These are phyloP conservation scores for Danio rerio DNA, from an alignment of 2,113 vertebrate genomes.

Conservation along the genomic window DNA sequence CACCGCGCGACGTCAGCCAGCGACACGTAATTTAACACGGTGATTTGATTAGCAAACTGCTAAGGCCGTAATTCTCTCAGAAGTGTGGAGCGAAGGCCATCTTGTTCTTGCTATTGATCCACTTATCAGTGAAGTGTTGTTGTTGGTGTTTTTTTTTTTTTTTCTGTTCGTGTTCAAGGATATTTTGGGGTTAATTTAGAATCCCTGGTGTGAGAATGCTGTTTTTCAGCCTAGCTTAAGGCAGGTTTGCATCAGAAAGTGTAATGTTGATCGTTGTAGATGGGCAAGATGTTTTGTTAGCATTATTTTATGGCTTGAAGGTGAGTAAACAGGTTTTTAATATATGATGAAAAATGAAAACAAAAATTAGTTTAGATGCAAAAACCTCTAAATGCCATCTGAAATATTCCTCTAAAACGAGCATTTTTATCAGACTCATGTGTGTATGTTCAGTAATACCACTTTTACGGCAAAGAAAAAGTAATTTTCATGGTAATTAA, in stretches of 20 bases:
- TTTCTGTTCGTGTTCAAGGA: constrained; percentile 68
- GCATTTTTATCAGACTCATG: too few species aligned
- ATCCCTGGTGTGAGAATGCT: constrained; percentile 57
- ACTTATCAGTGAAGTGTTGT: constrained; percentile 60
- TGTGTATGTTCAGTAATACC: too few species aligned
- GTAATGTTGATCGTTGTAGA: constrained; percentile 20
- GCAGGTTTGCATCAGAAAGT: not conserved
- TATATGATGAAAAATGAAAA: too few species aligned
- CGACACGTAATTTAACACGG: constrained; percentile 62
- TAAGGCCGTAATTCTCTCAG: constrained; percentile 68
- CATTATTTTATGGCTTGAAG: too few species aligned
- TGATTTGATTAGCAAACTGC: constrained; percentile 75
- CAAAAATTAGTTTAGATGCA: too few species aligned
- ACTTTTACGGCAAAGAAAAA: too few species aligned
- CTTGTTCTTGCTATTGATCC: constrained; percentile 77
- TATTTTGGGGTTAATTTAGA: constrained; percentile 81
- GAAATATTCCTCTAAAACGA: too few species aligned
- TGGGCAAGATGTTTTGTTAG: not conserved
- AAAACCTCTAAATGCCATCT: too few species aligned
- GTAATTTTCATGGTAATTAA: too few species aligned
- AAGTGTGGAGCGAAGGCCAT: constrained; percentile 35
- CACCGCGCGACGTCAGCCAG: constrained; percentile 61
- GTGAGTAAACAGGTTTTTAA: too few species aligned
- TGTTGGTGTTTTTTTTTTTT: constrained; percentile 57
- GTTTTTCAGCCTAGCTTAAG: constrained; percentile 65